Percentiles rank a stretch among this genome's conserved stretches.
Conservation (phyloP, 2,888 invertebrate species). For the Xestia sexstrigata region DNA sequence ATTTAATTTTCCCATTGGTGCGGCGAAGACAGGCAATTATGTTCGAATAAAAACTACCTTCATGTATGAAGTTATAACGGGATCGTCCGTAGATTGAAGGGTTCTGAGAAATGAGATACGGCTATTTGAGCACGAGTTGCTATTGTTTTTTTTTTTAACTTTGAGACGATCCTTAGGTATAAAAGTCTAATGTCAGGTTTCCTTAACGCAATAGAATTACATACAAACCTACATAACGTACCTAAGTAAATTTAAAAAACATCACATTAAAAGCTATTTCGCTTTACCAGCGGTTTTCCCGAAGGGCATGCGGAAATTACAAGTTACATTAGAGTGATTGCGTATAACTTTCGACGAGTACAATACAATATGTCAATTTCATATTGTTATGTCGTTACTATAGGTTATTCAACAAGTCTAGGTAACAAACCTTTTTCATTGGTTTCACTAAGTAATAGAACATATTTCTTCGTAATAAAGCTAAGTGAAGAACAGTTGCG, state of each 20-base stretch:
- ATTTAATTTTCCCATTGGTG: slow-evolving; percentile 55
- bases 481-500: slow-evolving; percentile 34
- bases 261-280: slow-evolving; percentile 7
- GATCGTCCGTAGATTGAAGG: slow-evolving; percentile 28
- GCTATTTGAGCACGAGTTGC: neutral
- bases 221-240: neutral
- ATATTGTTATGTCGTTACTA: neutral
- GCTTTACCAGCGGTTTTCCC: neutral
- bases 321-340: slow-evolving; percentile 40
- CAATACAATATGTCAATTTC: slow-evolving; percentile 19
- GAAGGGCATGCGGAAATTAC: slow-evolving; percentile 38
- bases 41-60: slow-evolving; percentile 49
- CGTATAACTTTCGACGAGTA: slow-evolving; percentile 2
- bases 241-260: slow-evolving; percentile 3
- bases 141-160: neutral
- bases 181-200: neutral
- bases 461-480: slow-evolving; percentile 22
- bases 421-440: slow-evolving; percentile 16
- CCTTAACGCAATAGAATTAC: neutral
- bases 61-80: slow-evolving; percentile 41
- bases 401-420: slow-evolving; percentile 27
- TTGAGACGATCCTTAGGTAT: neutral
- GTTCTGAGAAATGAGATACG: slow-evolving; percentile 13
- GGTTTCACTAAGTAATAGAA: slow-evolving; percentile 18
- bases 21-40: slow-evolving; percentile 33